Conservation (phyloP, 1,140 invertebrate genomes). For the Eumeta japonica region DNA sequence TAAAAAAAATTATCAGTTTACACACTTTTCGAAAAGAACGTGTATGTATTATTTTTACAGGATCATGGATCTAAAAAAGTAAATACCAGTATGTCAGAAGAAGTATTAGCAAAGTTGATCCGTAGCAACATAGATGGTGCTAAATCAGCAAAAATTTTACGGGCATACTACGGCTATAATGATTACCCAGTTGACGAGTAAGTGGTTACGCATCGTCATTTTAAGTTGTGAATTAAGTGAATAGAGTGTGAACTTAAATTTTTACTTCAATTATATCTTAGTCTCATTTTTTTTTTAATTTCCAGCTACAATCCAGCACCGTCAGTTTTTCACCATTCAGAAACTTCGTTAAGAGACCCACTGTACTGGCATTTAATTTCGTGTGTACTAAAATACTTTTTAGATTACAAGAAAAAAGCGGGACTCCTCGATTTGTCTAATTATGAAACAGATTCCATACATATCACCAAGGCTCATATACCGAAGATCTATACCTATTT, state of each 20-base stretch:
- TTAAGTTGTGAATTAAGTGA: too few species aligned
- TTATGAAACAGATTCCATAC: conserved; percentile 53
- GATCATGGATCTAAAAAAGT: conserved; percentile 31
- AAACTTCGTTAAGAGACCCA: conserved; percentile 64
- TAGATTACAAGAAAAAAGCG: conserved; percentile 57
- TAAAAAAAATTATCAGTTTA: too few species aligned
- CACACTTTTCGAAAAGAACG: too few species aligned
- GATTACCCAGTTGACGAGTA: conserved; percentile 27
- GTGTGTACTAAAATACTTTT: conserved; percentile 58
- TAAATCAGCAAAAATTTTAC: conserved; percentile 30
- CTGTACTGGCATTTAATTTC: conserved; percentile 64
- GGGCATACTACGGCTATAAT: conserved; percentile 21
- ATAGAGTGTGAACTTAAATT: too few species aligned
- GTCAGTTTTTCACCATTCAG: conserved; percentile 54
- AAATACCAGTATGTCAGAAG: conserved; percentile 27
- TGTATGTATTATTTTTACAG: conserved; percentile 22
- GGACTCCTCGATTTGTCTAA: conserved; percentile 60
- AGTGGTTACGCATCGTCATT: too few species aligned
- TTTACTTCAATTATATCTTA: conserved; percentile 2
- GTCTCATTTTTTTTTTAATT: conserved; percentile 9
- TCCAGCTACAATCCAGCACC: conserved; percentile 51
- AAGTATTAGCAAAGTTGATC: conserved; percentile 33
- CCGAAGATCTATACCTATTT: conserved; percentile 35
- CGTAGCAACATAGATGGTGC: conserved; percentile 33
- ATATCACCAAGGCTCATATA: conserved; percentile 50